Conservation (phyloP, 2,797 vertebrate genomes). For the Sebastiscus tertius region DNA sequence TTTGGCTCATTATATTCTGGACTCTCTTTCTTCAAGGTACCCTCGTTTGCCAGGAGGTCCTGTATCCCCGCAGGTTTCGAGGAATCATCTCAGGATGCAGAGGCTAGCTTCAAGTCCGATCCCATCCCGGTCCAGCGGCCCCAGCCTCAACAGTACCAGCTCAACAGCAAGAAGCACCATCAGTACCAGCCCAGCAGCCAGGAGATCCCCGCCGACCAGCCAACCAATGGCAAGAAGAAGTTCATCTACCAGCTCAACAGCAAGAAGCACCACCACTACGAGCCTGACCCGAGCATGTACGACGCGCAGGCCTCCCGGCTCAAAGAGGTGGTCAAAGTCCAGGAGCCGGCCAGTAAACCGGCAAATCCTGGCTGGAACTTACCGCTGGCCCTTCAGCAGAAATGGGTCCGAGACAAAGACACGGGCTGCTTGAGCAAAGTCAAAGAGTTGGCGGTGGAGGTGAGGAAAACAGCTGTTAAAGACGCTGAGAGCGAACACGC, state of each 20-base stretch:
- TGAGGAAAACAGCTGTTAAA: conserved; percentile 70
- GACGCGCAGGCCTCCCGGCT: conserved; percentile 86
- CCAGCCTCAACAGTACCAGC: conserved; percentile 94
- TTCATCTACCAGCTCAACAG: conserved; percentile 97
- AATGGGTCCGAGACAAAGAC: conserved; percentile 90
- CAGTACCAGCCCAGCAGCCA: conserved; percentile 94
- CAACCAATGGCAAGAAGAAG: conserved; percentile 89
- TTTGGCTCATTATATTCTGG: neutral
- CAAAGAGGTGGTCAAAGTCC: conserved; percentile 86
- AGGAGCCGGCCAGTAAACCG: conserved; percentile 77
- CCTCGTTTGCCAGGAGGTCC: conserved; percentile 94
- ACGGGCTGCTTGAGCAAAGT: conserved; percentile 89
- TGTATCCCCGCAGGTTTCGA: conserved; percentile 91
- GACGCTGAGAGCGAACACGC: conserved; percentile 72
- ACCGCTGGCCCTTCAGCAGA: conserved; percentile 86
- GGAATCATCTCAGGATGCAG: conserved; percentile 85
- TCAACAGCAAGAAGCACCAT: conserved; percentile 99
- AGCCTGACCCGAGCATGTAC: conserved; percentile 91
- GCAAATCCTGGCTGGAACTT: conserved; percentile 82
- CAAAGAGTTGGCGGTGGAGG: conserved; percentile 84
- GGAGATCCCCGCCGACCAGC: conserved; percentile 88
- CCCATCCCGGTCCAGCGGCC: conserved; percentile 83
- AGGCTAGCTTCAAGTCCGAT: conserved; percentile 84
- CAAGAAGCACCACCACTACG: conserved; percentile 96
- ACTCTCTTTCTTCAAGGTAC: conserved; percentile 82